These are phyloP conservation scores for Macaria liturata DNA, from an alignment of 2,888 invertebrate species.

Conservation along the genomic window DNA sequence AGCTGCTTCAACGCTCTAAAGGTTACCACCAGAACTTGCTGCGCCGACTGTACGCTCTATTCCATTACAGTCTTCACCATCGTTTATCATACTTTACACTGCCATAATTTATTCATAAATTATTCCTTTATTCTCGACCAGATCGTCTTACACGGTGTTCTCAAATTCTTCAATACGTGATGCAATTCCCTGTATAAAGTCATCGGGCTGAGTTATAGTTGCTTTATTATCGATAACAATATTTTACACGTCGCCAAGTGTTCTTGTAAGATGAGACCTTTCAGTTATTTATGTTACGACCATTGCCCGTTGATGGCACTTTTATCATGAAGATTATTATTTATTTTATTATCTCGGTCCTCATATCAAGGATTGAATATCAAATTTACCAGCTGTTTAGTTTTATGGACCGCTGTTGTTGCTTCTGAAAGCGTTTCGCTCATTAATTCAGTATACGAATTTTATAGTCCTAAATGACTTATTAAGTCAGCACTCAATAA, in stretches of 20 bases:
- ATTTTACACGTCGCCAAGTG: slow-evolving; percentile 77
- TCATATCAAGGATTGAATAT: slow-evolving; percentile 46
- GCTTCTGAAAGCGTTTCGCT: slow-evolving; percentile 33
- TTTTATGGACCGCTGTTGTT: slow-evolving; percentile 28
- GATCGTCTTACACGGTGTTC: slow-evolving; percentile 74
- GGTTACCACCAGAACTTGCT: slow-evolving; percentile 37
- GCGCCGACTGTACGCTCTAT: slow-evolving; percentile 64
- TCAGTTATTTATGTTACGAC: slow-evolving; percentile 64
- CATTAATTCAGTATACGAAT: slow-evolving; percentile 36
- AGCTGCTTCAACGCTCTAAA: slow-evolving; percentile 40
- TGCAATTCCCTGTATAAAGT: slow-evolving; percentile 67
- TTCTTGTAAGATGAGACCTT: slow-evolving; percentile 63
- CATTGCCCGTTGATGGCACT: slow-evolving; percentile 47
- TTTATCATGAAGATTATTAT: slow-evolving; percentile 53
- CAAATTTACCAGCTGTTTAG: slow-evolving; percentile 50
- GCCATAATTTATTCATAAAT: slow-evolving; percentile 79
- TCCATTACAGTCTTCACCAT: slow-evolving; percentile 77
- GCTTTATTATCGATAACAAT: slow-evolving; percentile 75
- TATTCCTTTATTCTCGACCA: slow-evolving; percentile 67
- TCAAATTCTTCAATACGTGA: slow-evolving; percentile 77
- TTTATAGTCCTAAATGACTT: slow-evolving; percentile 33
- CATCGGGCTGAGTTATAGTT: slow-evolving; percentile 64
- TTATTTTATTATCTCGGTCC: slow-evolving; percentile 42
- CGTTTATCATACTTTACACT: slow-evolving; percentile 82
- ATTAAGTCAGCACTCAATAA: slow-evolving; percentile 35